These are phyloP conservation scores for Drosophila paucipuncta DNA, from an alignment of 2,888 invertebrate genomes.

Conservation along the genomic window DNA sequence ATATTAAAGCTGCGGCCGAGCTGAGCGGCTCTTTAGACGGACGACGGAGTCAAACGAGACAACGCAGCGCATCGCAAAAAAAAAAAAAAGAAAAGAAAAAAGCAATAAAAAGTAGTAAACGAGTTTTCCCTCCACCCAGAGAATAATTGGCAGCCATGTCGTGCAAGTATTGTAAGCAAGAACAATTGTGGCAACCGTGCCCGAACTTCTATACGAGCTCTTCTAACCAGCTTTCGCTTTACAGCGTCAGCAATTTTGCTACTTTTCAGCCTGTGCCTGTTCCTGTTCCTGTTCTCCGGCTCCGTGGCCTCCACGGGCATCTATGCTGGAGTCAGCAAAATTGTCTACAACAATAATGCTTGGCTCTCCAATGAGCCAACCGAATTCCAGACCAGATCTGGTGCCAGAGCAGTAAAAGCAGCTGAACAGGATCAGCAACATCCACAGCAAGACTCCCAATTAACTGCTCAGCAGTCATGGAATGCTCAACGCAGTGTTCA, in stretches of 20 bases:
- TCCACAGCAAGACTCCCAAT: background rate
- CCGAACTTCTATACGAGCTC: conserved; percentile 1
- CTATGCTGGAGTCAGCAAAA: background rate
- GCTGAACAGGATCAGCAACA: conserved; percentile 20
- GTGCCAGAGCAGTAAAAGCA: background rate
- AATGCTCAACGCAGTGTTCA: background rate
- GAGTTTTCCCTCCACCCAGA: conserved; percentile 21
- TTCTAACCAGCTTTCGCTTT: conserved; percentile 25
- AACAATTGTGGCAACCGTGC: conserved; percentile 31
- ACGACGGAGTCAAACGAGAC: conserved; percentile 17
- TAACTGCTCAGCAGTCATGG: conserved; percentile 16
- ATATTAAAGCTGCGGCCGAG: conserved; percentile 60
- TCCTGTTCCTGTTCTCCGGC: conserved; percentile 23
- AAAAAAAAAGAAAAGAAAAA: background rate
- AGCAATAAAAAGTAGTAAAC: conserved; percentile 29
- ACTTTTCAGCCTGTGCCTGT: conserved; percentile 17
- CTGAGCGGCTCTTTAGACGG: conserved; percentile 54
- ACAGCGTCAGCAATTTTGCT: conserved; percentile 34
- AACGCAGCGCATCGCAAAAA: conserved; percentile 31
- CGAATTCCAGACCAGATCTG: conserved; percentile 1
- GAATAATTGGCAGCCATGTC: conserved; percentile 58
- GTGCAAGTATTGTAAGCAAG: conserved; percentile 64
- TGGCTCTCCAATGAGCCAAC: background rate
- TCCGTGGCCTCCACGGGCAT: conserved; percentile 2
- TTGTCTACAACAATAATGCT: background rate